These are phyloP conservation scores for Polymixis flavicincta DNA, from an alignment of 2,888 invertebrate species.

Conservation along the genomic window DNA sequence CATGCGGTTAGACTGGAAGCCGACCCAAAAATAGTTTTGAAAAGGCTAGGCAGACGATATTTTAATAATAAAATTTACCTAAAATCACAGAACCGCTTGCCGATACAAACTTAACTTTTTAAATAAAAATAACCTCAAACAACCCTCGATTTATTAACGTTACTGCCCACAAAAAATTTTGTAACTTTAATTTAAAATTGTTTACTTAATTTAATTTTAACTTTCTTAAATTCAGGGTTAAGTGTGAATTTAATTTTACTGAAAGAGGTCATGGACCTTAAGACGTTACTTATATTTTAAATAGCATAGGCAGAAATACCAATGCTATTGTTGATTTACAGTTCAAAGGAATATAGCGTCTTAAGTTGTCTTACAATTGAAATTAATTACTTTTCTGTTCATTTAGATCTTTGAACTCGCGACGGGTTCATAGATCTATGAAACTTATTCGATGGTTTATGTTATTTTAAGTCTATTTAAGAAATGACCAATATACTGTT, in stretches of 20 bases:
- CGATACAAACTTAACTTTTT: neutral
- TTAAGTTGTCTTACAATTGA: slow-evolving; percentile 21
- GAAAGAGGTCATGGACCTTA: slow-evolving; percentile 1
- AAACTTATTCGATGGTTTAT: neutral
- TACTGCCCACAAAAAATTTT: slow-evolving; percentile 5
- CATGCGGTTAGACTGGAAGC: too few relatives aligned
- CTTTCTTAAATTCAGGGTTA: slow-evolving; percentile 1
- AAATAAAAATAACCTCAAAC: slow-evolving; percentile 22
- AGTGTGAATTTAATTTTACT: neutral
- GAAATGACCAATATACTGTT: too few relatives aligned
- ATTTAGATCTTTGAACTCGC: slow-evolving; percentile 4
- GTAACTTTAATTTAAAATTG: slow-evolving; percentile 14
- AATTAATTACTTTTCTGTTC: slow-evolving; percentile 12
- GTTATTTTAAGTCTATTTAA: too few relatives aligned
- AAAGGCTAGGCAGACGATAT: too few relatives aligned
- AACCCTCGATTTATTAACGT: slow-evolving; percentile 23
- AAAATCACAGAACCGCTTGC: neutral
- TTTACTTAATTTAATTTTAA: slow-evolving; percentile 29
- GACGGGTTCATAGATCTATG: neutral
- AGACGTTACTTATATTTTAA: neutral
- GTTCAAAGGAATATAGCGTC: too few relatives aligned
- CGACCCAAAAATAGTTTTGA: too few relatives aligned
- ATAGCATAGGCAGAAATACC: neutral
- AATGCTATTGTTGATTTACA: neutral
- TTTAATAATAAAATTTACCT: neutral